Evolutionary conservation across 2,797 vertebrate genomes (phyloP), one percentile per base, ranked within the genome.

Genomic region (Thaleichthys pacificus): DNA sequence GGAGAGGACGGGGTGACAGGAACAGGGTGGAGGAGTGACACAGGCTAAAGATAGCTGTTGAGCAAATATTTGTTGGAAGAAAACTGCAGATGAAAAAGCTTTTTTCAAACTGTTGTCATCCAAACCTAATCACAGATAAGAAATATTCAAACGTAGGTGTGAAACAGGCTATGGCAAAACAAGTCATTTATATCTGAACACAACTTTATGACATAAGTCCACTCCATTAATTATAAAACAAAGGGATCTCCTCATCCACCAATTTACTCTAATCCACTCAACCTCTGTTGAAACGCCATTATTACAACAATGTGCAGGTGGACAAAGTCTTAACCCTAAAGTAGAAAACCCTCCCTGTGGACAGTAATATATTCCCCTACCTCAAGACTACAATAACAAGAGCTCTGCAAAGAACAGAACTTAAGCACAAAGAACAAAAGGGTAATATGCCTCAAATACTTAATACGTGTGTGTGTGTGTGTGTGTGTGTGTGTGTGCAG

Each of bases 31-130:
- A 57, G 3, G 21, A 57, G 0, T 32, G 51, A 56, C 21, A 21
- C 1, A 12, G 17, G 32, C 63, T 66, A 21, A 60, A 42, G 58
- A 66, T 58, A 60, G 71, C 24, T 35, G 21, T 19, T 7, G 32
- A 26, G 71, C 21, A 42, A 38, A 71, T 22, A 65, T 63, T 65
- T 57, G 26, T 72, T 60, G 28, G 32, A 14, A 22, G 61, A n/a
- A 22, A 65, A 71, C 26, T 14, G 22, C 17, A 42, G 63, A 21
- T 19, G 24, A 11, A 21, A 35, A n/a, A n/a, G 24, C 19, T 42
- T 42, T 11, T 42, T 42, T 12, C 0, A 3, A 12, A 42, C 38
- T 11, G 8, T 42, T 42, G 2, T 42, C 8, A 11, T 42, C 8
- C 38, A 42, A 42, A 42, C 38, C 38, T 42, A 42, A 42, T 42